Conservation (phyloP, 1,140 invertebrate species). For the Druon quercuslanigerum region DNA sequence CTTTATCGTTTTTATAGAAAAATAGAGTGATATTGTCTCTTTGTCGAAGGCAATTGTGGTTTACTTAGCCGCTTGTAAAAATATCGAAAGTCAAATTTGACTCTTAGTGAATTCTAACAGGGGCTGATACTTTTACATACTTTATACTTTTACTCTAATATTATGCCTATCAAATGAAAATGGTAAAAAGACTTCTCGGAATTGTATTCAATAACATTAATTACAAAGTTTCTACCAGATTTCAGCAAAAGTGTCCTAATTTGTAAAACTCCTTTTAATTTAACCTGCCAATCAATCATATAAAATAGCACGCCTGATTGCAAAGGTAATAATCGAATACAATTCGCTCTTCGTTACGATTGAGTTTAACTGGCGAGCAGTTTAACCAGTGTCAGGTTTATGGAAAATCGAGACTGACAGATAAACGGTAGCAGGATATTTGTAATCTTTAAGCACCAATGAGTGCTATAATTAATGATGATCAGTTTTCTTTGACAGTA, state of each 20-base stretch:
- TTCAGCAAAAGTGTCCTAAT: background rate
- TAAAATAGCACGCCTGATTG: background rate
- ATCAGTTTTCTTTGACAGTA: background rate
- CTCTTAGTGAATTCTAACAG: background rate
- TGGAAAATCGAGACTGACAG: background rate
- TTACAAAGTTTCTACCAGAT: conserved; percentile 13
- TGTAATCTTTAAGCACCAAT: background rate
- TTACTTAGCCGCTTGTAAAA: too few relatives aligned
- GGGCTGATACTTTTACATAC: background rate
- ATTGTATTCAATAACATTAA: background rate
- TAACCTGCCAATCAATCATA: background rate
- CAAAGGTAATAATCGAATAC: conserved; percentile 5
- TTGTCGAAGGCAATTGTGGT: too few relatives aligned
- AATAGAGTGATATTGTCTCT: too few relatives aligned
- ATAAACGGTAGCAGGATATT: background rate
- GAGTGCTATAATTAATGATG: background rate
- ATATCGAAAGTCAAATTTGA: background rate
- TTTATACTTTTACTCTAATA: background rate
- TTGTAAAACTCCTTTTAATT: too few relatives aligned
- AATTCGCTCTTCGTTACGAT: background rate
- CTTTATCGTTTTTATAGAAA: too few relatives aligned
- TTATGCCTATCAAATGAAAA: conserved; percentile 5
- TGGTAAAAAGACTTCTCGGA: background rate
- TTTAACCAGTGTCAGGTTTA: background rate
- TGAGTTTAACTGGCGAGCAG: conserved; percentile 9